phyloP scores from a whole-genome alignment of 2,113 vertebrate species.

The Alethe diademata region DNA sequence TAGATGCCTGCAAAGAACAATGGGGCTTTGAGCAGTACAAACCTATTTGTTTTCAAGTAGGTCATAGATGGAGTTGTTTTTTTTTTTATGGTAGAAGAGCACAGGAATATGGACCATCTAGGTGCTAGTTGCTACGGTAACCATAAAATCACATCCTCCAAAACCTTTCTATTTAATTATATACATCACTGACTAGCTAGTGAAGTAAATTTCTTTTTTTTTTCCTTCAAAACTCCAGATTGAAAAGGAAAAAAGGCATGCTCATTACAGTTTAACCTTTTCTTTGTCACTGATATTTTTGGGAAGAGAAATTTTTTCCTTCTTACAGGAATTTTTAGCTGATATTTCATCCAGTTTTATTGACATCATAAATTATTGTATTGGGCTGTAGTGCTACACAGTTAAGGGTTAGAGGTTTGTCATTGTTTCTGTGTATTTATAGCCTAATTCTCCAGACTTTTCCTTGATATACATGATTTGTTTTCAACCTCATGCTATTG shows the following conservation, averaged over 20 bases:
- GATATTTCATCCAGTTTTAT: neutral
- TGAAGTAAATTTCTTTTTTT: conserved; percentile 10
- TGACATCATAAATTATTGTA: conserved; percentile 29
- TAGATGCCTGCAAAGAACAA: neutral
- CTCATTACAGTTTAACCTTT: neutral
- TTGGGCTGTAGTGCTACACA: neutral
- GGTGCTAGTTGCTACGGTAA: conserved; percentile 29
- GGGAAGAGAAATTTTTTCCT: neutral
- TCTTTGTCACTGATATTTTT: neutral
- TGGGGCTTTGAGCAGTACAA: neutral
- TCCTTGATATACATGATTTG: conserved; percentile 13
- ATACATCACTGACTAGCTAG: conserved; percentile 1
- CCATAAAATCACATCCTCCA: conserved; percentile 12
- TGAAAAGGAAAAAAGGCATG: neutral
- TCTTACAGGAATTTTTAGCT: neutral
- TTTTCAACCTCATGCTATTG: neutral
- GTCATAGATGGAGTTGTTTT: neutral
- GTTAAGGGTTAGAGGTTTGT: conserved; percentile 43
- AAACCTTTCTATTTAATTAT: conserved; percentile 53
- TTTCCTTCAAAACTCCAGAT: neutral
- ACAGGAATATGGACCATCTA: conserved; percentile 3
- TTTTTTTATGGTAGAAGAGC: neutral
- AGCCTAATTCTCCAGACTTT: conserved; percentile 8
- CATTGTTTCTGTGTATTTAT: conserved; percentile 51
- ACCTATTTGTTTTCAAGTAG: conserved; percentile 18